Evolutionary conservation across 2,797 vertebrate genomes (phyloP).

Genomic region (Xerus rutilus): DNA sequence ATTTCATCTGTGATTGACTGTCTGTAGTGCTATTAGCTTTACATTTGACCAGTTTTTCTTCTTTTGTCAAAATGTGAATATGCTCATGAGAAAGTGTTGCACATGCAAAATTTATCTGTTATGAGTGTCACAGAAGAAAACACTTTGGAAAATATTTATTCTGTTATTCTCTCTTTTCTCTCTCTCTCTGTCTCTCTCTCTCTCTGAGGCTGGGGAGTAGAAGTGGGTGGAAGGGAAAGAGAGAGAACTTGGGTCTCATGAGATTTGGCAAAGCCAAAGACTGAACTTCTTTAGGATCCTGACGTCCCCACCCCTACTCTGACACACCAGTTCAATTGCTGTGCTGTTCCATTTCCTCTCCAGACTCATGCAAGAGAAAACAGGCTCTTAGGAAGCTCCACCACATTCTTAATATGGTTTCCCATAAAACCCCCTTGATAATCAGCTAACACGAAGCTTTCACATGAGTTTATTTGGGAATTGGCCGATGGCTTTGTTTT

Average conservation of each 20-base stretch:
- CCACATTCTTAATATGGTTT: background rate
- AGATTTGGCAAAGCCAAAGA: background rate
- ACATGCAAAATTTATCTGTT: conserved; percentile 39
- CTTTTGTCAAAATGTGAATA: conserved; percentile 4
- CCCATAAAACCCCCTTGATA: conserved; percentile 59
- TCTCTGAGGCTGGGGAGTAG: background rate
- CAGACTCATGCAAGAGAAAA: conserved; percentile 19
- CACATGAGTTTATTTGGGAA: conserved; percentile 54
- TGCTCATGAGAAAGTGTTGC: background rate
- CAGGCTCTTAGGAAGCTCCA: conserved; percentile 45
- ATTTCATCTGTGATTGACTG: background rate
- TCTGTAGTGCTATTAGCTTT: background rate
- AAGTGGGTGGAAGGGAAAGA: background rate
- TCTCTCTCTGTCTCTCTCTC: background rate
- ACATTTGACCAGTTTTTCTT: conserved; percentile 48
- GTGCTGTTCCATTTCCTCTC: background rate
- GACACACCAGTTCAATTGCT: background rate
- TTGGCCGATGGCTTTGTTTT: background rate
- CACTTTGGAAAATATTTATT: conserved; percentile 35
- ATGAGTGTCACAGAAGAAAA: conserved; percentile 45
- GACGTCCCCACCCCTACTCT: background rate
- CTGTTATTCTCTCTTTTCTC: background rate
- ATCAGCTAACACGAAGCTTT: conserved; percentile 64
- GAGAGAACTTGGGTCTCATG: background rate
- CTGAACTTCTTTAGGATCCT: background rate